Base-by-base conservation (phyloP, 2,888 invertebrate genomes). In the Drosophila affinis region DNA sequence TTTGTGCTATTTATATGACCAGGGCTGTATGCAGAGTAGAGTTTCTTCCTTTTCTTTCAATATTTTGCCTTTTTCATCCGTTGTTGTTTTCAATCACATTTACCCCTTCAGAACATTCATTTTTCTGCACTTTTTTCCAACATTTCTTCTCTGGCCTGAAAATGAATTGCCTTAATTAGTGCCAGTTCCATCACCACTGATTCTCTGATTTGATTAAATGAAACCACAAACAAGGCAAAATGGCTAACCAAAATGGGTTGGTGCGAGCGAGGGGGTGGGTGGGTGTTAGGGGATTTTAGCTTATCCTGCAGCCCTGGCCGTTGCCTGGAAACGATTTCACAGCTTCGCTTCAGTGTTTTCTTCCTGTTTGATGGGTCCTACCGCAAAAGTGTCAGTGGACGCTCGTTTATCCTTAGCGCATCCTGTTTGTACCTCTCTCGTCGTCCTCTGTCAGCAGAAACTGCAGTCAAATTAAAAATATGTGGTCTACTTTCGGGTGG, bases 401-500 rank as follows among this genome's bases (percentile, higher is more conserved):
- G 17, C 18, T 39, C 56, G 49, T 68, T 68, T 57, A 52, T 68
- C 67, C 67, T 24, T 24, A 4, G 24, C 4, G 5, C 24, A 29
- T 29, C 29, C 29, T 29, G 68, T 52, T 24, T 24, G 24, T 21
- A 68, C 51, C 18, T 27, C 18, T 21, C 44, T 63, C 59, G 27
- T 18, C 44, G 27, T 18, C 44, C 51, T 12, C 18, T 48, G 51
- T 29, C 18, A 46, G 52, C 7, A 61, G 39, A 39, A 39, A 7
- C 52, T 70, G 67, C 69, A 82, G 77, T 81, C 72, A 83, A 85
- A 87, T 87, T 85, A 83, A 83, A 83, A 83, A 84, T 85, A 77
- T 83, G 85, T 83, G 83, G 83, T 83, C 85, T 83, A 84, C 83
- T 87, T 83, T 87, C 79, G 77, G 85, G 83, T 81, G 86, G 80